These are phyloP conservation scores for Ramphastos sulfuratus DNA, from an alignment of 2,113 vertebrate genomes.

Conservation along the genomic window DNA sequence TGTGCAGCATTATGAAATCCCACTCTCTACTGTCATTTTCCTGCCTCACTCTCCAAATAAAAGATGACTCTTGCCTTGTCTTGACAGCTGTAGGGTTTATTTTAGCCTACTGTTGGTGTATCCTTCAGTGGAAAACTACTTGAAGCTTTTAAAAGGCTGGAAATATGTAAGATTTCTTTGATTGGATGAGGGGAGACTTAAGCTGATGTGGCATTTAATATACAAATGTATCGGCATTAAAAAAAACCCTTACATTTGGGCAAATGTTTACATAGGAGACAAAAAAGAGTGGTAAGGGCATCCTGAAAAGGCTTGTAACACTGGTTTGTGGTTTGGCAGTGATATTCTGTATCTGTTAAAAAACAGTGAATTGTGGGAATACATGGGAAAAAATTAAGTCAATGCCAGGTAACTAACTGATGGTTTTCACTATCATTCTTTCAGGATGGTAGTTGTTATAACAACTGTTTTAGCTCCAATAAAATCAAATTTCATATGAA, in stretches of 20 bases:
- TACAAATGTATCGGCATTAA: neutral
- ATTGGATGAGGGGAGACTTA: neutral
- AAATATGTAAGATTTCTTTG: neutral
- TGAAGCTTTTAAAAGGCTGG: neutral
- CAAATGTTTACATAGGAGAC: neutral
- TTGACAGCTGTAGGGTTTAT: constrained; percentile 24
- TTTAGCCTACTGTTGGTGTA: neutral
- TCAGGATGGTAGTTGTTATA: neutral
- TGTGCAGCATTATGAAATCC: neutral
- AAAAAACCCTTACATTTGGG: neutral
- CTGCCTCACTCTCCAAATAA: neutral
- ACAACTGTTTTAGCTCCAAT: neutral
- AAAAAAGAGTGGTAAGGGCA: neutral
- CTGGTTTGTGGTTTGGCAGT: neutral
- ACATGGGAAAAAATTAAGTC: neutral
- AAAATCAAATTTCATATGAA: neutral
- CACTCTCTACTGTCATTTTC: neutral
- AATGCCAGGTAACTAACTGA: neutral
- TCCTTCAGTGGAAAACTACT: neutral
- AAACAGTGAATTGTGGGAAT: neutral
- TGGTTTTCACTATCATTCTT: neutral
- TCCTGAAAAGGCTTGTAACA: neutral
- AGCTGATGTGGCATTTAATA: neutral
- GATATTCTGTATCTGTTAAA: neutral
- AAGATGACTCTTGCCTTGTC: constrained; percentile 8